Evolutionary conservation across 2,888 invertebrate species (phyloP), one percentile per base, ranked within the genome.

Genomic region (Dasysyrphus albostriatus): DNA sequence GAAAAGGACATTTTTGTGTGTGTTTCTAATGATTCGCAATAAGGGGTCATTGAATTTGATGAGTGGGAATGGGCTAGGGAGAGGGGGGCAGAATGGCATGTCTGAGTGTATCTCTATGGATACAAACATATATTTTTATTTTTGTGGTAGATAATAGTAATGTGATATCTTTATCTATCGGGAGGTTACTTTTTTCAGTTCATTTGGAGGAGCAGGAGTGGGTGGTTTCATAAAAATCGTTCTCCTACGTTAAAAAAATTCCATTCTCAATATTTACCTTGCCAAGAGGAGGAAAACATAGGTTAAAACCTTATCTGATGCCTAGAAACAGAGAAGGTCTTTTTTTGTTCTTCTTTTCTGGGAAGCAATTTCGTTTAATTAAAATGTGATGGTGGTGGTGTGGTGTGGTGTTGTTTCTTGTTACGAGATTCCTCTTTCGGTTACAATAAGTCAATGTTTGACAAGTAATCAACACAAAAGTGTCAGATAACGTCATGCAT

Each of bases 401-500:
- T 19, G 32, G n/a, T 34, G 14, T 24, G 44, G 10, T 16, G 44
- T 63, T 42, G 6, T 10, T 65, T 34, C 32, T 65, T 24, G 14
- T 51, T 54, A 54, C 16, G 51, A 37, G 24, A 69, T 69, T 54
- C n/a, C 54, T 47, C 6, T 56, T 65, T 56, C 32, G 19, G 29
- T 47, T 42, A 56, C 49, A 73, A 59, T 16, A 44, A 79, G 63
- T 75, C 74, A 75, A 79, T 83, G 49, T 69, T 77, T 73, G 76
- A 67, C 80, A 80, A 72, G 59, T n/a, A 49, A 63, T 73, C 51
- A 67, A 84, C 76, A 81, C 76, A 77, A 73, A 61, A 69, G 69
- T 78, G 69, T 83, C 61, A 63, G 76, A 81, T 61, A 81, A 81
- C 61, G 72, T 65, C 79, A 73, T 65, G 58, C 67, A 77, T 69